Base-by-base conservation (phyloP, 1,140 invertebrate genomes). In the Lepeophtheirus salmonis region DNA sequence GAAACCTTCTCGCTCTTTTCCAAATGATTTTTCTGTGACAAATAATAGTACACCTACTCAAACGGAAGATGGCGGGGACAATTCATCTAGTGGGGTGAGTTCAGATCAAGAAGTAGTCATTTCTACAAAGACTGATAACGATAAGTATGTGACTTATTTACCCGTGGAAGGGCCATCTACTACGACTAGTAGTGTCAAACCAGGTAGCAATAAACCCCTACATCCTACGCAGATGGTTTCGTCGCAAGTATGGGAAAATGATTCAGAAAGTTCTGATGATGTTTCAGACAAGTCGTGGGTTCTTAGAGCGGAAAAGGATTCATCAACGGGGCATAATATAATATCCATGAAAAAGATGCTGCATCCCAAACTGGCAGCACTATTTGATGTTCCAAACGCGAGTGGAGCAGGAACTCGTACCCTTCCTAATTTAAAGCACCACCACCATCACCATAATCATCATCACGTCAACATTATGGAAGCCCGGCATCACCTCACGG, bases 51-150 rank as follows among this genome's bases (percentile, higher is more conserved):
- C n/a, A n/a, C n/a, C n/a, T n/a, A n/a, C n/a, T n/a, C n/a, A n/a
- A n/a, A n/a, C n/a, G n/a, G 75, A 77, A 68, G 67, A 67, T 13
- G 84, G 86, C 68, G 83, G 83, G 25, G 85, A 89, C 69, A 89
- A 87, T 70, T 86, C 83, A 61, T 87, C 83, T 6, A 86, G 82
- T 52, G 85, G 83, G 0, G 84, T 88, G 0, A 86, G 83, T 61
- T 86, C 83, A 22, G 85, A 89, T 68, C 84, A 88, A 67, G 86
- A 57, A 21, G 62, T 56, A 18, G 66, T 64, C 18, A 65, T 60
- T 57, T 64, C 63, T 17, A 64, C 64, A 20, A 67, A 67, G 24
- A 68, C 70, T 6, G 69, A 70, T 52, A 67, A 65, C 51, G 68
- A 67, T 1, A 69, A 71, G 62, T 69, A 70, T 55, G 67, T 67